A percentile compares a stretch with the other conserved stretches of the same genome.
Evolutionary conservation across 1,140 invertebrate genomes (phyloP).

Genomic region (Mizuhopecten yessoensis): DNA sequence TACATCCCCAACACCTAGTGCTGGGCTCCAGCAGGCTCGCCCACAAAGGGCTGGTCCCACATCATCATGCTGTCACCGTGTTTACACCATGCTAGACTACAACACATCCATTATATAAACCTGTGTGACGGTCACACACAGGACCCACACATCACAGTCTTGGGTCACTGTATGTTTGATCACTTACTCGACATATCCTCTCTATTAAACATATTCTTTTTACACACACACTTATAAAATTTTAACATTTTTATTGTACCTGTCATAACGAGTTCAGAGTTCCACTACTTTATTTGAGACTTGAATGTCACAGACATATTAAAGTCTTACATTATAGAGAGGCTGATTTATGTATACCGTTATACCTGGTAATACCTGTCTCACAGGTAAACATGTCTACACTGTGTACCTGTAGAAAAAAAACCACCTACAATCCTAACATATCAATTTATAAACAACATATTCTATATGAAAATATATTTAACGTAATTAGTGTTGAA

Average conservation of each 20-base stretch:
- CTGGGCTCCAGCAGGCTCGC: neutral
- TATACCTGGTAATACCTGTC: conserved; percentile 4
- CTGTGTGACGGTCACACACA: too few relatives aligned
- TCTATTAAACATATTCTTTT: neutral
- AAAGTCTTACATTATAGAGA: neutral
- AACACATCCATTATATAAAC: neutral
- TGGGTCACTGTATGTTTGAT: neutral
- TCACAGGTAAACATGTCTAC: neutral
- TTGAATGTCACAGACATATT: neutral
- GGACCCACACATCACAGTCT: neutral
- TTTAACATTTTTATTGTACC: neutral
- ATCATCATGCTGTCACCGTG: neutral
- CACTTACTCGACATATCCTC: neutral
- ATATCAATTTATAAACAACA: neutral
- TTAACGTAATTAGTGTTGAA: too few relatives aligned
- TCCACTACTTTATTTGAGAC: neutral
- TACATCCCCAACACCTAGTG: neutral
- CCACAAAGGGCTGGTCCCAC: neutral
- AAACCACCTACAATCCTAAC: neutral
- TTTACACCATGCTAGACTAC: conserved; percentile 10
- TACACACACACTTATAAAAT: neutral
- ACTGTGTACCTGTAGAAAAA: neutral
- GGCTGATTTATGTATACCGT: conserved; percentile 15
- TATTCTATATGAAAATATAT: neutral
- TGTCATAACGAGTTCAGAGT: conserved; percentile 15